phyloP scores from a whole-genome alignment of 2,888 invertebrate genomes.

The Liopterus haemorrhoidalis region DNA sequence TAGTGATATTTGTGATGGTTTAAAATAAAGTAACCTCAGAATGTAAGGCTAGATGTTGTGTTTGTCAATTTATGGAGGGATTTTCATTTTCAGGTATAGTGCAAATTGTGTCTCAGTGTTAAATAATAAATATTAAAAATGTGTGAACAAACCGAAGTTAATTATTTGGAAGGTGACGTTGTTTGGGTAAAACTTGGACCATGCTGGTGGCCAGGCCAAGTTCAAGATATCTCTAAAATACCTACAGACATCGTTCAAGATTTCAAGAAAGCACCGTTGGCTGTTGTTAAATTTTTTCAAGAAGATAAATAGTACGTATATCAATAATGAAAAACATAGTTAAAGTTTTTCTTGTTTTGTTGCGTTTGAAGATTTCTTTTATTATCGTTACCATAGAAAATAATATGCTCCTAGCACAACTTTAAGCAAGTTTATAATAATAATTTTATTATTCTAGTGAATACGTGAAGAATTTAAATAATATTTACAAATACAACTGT shows the following conservation, averaged over 20 bases:
- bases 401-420: background rate
- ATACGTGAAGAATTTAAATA: slow-evolving; percentile 64
- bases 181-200: slow-evolving; percentile 80
- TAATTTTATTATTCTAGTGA: slow-evolving; percentile 55
- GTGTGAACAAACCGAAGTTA: slow-evolving; percentile 64
- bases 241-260: slow-evolving; percentile 62
- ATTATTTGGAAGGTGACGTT: slow-evolving; percentile 67
- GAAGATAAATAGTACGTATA: slow-evolving; percentile 73
- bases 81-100: slow-evolving; percentile 8
- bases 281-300: slow-evolving; percentile 78
- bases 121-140: slow-evolving; percentile 44
- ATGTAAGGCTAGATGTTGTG: no score
- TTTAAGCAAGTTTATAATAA: slow-evolving; percentile 4
- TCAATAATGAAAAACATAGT: slow-evolving; percentile 5
- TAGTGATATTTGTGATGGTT: no score
- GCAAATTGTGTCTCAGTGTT: slow-evolving; percentile 11
- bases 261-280: slow-evolving; percentile 67
- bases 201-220: slow-evolving; percentile 84
- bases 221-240: slow-evolving; percentile 56
- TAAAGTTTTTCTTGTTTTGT: slow-evolving; percentile 13
- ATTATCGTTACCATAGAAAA: slow-evolving; percentile 1
- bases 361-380: no score
- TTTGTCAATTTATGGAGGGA: slow-evolving; percentile 16
- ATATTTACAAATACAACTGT: slow-evolving; percentile 73
- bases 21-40: no score